Evolutionary conservation across 2,888 invertebrate genomes (phyloP).

Genomic region (Fragum sueziense): DNA sequence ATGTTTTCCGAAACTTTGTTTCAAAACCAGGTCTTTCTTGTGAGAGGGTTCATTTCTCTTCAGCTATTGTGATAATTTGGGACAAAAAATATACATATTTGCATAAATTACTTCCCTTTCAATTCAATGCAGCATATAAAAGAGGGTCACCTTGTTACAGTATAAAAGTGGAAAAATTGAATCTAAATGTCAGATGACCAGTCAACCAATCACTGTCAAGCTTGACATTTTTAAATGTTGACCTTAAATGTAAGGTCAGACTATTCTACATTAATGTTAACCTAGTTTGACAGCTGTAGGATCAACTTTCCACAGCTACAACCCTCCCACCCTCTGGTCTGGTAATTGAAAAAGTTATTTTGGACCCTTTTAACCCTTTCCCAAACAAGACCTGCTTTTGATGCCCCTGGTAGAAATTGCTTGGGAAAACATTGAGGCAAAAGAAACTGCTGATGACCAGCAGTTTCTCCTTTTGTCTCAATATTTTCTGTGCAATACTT

Average conservation of each 20-base stretch:
- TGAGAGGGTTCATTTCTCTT: no score
- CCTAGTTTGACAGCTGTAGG: not conserved
- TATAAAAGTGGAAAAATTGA: not conserved
- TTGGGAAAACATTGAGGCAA: no score
- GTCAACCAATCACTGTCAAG: not conserved
- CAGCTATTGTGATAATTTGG: no score
- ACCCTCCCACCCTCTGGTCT: not conserved
- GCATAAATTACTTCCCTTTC: no score
- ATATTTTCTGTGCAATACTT: no score
- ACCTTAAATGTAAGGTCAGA: not conserved
- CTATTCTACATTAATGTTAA: not conserved
- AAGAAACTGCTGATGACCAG: no score
- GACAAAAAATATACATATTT: no score
- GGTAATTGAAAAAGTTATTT: not conserved
- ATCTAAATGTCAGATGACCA: conserved; percentile 6
- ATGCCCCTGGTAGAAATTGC: no score
- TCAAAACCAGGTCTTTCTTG: no score
- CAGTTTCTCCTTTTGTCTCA: not conserved
- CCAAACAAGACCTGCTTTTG: no score
- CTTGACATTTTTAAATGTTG: not conserved
- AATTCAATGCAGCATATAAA: not conserved
- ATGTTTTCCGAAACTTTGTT: no score
- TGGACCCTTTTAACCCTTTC: no score
- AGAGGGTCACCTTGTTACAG: not conserved
- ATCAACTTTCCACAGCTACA: not conserved